Conservation (phyloP, 2,888 invertebrate species). For the Glaucopsyche alexis region DNA sequence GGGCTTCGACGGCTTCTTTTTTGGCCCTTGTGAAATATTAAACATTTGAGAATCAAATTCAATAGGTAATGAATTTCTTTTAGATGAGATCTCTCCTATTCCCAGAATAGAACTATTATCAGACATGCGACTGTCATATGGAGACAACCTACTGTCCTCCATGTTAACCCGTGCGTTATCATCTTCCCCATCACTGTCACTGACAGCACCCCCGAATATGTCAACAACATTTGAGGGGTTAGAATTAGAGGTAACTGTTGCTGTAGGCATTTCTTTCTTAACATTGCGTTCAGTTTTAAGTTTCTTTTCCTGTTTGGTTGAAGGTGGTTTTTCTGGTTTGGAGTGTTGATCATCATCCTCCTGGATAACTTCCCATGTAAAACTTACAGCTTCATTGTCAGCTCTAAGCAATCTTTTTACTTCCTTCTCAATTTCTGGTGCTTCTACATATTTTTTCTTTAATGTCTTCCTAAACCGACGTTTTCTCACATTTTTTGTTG, state of each 20-base stretch:
- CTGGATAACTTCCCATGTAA: constrained; percentile 93
- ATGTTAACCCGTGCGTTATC: constrained; percentile 89
- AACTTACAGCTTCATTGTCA: constrained; percentile 94
- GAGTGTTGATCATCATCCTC: constrained; percentile 84
- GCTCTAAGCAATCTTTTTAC: constrained; percentile 94
- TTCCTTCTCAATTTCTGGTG: constrained; percentile 98
- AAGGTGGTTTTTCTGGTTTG: constrained; percentile 46
- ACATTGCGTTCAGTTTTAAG: constrained; percentile 48
- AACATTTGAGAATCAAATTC: constrained; percentile 68
- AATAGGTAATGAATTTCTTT: constrained; percentile 46
- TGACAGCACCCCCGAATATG: constrained; percentile 95
- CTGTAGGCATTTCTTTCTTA: constrained; percentile 43
- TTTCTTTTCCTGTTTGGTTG: constrained; percentile 52
- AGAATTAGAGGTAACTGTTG: constrained; percentile 34
- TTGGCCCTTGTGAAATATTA: constrained; percentile 13
- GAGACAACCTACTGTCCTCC: constrained; percentile 88
- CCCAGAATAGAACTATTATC: constrained; percentile 74
- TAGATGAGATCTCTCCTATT: constrained; percentile 43
- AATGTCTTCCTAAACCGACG: constrained; percentile 95
- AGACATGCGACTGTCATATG: constrained; percentile 83
- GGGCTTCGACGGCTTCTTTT: background rate
- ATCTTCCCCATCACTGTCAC: constrained; percentile 91
- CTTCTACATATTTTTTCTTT: constrained; percentile 97
- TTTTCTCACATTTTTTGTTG: constrained; percentile 96
- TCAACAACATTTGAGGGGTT: constrained; percentile 78